Evolutionary conservation across 2,888 invertebrate species (phyloP).

Genomic region (Arctia plantaginis): DNA sequence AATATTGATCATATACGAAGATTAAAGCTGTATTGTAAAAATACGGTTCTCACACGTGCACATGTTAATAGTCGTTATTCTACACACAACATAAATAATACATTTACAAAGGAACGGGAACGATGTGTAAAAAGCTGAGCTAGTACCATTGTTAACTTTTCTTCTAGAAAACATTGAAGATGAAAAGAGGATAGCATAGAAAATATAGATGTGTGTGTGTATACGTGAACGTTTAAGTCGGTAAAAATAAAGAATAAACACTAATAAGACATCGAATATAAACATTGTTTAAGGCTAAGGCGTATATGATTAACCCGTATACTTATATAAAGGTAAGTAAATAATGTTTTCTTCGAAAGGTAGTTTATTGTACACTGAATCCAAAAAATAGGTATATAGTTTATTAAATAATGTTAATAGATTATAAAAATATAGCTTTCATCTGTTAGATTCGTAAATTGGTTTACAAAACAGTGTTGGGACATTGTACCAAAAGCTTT

Average conservation of each 20-base stretch:
- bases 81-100: background rate
- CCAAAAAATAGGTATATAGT: background rate
- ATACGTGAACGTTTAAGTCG: too few species aligned
- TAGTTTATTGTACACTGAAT: too few species aligned
- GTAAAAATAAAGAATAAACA: too few species aligned
- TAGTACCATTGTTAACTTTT: background rate
- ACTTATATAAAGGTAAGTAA: too few species aligned
- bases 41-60: background rate
- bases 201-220: background rate
- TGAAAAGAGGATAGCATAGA: background rate
- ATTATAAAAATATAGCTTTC: background rate
- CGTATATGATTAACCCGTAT: too few species aligned
- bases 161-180: background rate
- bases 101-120: background rate
- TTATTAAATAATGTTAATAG: background rate
- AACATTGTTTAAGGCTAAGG: too few species aligned
- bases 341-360: too few species aligned
- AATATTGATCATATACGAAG: background rate
- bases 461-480: constrained; percentile 20
- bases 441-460: constrained; percentile 8
- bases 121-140: background rate
- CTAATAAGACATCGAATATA: too few species aligned
- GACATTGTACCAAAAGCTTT: constrained; percentile 19
- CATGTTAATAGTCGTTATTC: background rate
- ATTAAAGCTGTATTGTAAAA: too few species aligned